phyloP scores from a whole-genome alignment of 2,113 vertebrate species.

The Phoxinus phoxinus region DNA sequence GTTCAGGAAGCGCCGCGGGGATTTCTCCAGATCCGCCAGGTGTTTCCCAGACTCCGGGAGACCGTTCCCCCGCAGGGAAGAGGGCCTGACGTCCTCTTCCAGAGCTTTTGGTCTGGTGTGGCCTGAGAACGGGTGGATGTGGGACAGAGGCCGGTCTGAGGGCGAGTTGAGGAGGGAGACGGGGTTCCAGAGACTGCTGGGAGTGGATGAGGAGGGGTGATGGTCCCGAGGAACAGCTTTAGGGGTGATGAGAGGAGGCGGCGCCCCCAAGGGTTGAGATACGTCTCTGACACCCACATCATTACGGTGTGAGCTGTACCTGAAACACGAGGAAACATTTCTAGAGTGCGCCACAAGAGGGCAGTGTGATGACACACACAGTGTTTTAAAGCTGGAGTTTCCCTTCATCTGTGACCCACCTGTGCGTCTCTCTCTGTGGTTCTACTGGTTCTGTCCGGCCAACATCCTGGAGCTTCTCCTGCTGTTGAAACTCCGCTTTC shows the following conservation, averaged over 20 bases:
- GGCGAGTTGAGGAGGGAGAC: slow-evolving; percentile 86
- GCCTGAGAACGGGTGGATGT: slow-evolving; percentile 76
- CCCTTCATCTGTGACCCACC: slow-evolving; percentile 72
- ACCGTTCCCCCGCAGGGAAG: slow-evolving; percentile 66
- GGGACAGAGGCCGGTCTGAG: slow-evolving; percentile 77
- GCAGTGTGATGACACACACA: background rate
- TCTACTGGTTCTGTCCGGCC: slow-evolving; percentile 82
- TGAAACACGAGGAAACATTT: slow-evolving; percentile 12
- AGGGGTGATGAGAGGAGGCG: slow-evolving; percentile 94
- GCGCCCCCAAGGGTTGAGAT: slow-evolving; percentile 87
- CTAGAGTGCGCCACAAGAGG: slow-evolving; percentile 41
- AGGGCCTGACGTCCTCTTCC: slow-evolving; percentile 81
- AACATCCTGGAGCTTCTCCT: slow-evolving; percentile 92
- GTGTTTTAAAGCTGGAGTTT: background rate
- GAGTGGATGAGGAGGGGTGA: slow-evolving; percentile 77
- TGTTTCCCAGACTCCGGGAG: slow-evolving; percentile 82
- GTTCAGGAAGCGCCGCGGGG: slow-evolving; percentile 85
- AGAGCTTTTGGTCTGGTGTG: slow-evolving; percentile 77
- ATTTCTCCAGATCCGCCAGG: slow-evolving; percentile 90
- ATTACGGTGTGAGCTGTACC: slow-evolving; percentile 82
- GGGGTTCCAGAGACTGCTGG: slow-evolving; percentile 93
- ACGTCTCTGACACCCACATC: slow-evolving; percentile 80
- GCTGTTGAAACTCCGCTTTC: slow-evolving; percentile 93
- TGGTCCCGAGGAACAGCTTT: slow-evolving; percentile 85
- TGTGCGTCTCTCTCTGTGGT: slow-evolving; percentile 82